phyloP scores from a whole-genome alignment of 2,797 vertebrate genomes.

The Echiichthys vipera region DNA sequence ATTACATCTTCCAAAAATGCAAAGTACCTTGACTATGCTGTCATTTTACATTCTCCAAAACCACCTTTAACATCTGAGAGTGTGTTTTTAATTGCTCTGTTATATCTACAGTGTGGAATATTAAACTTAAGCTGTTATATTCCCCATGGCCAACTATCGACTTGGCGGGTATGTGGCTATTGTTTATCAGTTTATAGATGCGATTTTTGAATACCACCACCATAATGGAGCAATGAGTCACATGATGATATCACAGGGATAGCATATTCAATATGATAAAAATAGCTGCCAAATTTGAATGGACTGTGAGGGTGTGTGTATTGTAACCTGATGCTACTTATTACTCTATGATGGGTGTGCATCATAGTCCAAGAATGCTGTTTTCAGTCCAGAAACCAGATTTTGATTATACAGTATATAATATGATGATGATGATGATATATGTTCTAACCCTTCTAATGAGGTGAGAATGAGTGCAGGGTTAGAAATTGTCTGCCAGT shows the following conservation, averaged over 20 bases:
- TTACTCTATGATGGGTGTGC: conserved; percentile 16
- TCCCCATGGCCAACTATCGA: conserved; percentile 42
- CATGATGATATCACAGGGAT: conserved; percentile 67
- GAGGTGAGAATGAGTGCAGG: too few species aligned
- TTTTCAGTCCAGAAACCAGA: conserved; percentile 2
- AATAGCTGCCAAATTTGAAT: conserved; percentile 66
- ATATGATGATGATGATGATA: not conserved
- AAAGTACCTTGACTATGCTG: conserved; percentile 7
- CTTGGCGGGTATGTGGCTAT: conserved; percentile 45
- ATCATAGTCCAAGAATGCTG: conserved; percentile 36
- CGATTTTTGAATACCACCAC: conserved; percentile 66
- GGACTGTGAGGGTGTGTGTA: conserved; percentile 32
- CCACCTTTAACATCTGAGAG: not conserved
- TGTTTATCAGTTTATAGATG: conserved; percentile 69
- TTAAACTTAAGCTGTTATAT: conserved; percentile 44
- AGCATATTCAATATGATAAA: conserved; percentile 57
- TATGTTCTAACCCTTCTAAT: not conserved
- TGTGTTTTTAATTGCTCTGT: conserved; percentile 26
- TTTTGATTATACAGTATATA: not conserved
- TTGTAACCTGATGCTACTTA: conserved; percentile 34
- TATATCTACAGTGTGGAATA: conserved; percentile 28
- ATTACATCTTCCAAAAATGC: conserved; percentile 31
- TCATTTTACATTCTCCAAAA: conserved; percentile 5
- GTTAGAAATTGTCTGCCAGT: not conserved
- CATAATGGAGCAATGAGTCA: conserved; percentile 73